phyloP scores from a whole-genome alignment of 2,888 invertebrate species.

The Cheilosia scutellata region DNA sequence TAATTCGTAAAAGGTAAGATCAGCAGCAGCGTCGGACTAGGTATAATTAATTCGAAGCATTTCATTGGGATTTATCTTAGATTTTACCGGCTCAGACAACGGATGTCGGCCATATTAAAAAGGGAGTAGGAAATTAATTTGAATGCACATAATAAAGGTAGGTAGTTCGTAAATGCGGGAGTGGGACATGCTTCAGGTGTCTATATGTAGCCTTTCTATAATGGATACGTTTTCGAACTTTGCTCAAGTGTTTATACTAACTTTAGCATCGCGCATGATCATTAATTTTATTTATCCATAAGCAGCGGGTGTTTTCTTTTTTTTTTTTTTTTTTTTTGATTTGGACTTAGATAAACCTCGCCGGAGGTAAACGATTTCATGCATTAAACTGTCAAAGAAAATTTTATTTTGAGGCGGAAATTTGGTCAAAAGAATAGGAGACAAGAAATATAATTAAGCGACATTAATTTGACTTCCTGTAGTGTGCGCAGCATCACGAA shows the following conservation, averaged over 20 bases:
- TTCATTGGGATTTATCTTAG: slow-evolving; percentile 29
- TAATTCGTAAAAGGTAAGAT: slow-evolving; percentile 50
- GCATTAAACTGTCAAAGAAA: slow-evolving; percentile 9
- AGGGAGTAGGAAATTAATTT: slow-evolving; percentile 20
- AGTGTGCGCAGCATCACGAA: background rate
- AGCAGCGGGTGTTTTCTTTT: slow-evolving; percentile 4
- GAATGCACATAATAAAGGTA: slow-evolving; percentile 18
- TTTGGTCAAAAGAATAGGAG: background rate
- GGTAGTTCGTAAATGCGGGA: background rate
- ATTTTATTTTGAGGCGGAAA: background rate
- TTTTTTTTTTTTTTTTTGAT: too few relatives aligned
- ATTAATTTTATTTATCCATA: slow-evolving; percentile 14
- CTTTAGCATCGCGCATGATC: slow-evolving; percentile 4
- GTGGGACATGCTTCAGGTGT: slow-evolving; percentile 4
- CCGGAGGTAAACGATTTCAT: background rate
- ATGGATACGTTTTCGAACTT: slow-evolving; percentile 7
- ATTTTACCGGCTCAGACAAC: slow-evolving; percentile 31
- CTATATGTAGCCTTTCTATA: background rate
- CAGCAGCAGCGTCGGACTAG: slow-evolving; percentile 17
- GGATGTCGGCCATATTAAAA: slow-evolving; percentile 44
- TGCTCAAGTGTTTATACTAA: background rate
- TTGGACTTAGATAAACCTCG: slow-evolving; percentile 4
- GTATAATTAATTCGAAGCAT: slow-evolving; percentile 40
- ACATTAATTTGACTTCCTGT: slow-evolving; percentile 28
- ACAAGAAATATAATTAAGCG: background rate